These are phyloP conservation scores for Reticulitermes speratus DNA, from an alignment of 1,140 invertebrate species.

Conservation along the genomic window DNA sequence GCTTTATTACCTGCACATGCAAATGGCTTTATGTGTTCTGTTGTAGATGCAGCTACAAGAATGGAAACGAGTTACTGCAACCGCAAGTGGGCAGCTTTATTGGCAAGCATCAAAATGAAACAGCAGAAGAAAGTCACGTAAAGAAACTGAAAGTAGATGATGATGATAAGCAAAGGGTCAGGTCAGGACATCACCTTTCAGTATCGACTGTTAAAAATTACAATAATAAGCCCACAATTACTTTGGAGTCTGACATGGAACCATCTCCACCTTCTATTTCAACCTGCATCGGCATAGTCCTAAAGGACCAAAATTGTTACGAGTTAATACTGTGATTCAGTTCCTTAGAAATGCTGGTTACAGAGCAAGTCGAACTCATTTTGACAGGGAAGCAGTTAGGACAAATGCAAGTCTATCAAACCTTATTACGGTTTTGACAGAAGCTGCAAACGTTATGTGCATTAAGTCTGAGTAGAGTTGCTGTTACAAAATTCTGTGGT, in stretches of 20 bases:
- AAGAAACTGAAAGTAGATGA: not conserved
- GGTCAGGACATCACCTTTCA: not conserved
- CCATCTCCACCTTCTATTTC: conserved; percentile 44
- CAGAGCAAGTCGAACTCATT: conserved; percentile 47
- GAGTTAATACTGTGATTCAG: conserved; percentile 43
- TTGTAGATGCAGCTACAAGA: not conserved
- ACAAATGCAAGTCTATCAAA: conserved; percentile 42
- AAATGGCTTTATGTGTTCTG: not conserved
- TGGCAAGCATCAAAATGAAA: not conserved
- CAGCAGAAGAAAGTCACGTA: not conserved
- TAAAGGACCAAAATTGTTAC: conserved; percentile 41
- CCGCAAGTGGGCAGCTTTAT: not conserved
- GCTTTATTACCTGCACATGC: no score
- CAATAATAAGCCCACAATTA: not conserved
- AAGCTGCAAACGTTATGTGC: not conserved
- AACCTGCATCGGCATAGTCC: conserved; percentile 44
- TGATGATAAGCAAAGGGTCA: not conserved
- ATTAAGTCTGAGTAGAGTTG: not conserved
- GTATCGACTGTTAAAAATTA: not conserved
- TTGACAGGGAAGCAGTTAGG: conserved; percentile 45
- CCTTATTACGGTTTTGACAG: not conserved
- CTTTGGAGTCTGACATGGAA: not conserved
- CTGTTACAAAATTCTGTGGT: not conserved
- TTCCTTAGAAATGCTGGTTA: conserved; percentile 41
- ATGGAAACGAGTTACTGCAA: not conserved